Conservation (phyloP, 2,888 invertebrate genomes). For the Griposia aprilina region DNA sequence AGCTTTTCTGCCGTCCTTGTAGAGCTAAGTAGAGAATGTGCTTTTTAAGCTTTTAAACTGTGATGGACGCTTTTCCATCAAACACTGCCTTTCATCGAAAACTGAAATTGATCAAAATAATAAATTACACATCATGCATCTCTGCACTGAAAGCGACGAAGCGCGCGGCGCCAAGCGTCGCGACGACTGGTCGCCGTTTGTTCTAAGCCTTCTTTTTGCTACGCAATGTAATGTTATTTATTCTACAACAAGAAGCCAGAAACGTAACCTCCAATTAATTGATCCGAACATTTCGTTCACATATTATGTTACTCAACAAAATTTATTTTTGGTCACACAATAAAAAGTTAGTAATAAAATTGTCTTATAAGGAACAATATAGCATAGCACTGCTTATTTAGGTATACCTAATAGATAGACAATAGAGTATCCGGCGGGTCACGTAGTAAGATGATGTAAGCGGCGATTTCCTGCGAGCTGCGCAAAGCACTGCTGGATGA, state of each 20-base stretch:
- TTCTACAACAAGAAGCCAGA: slow-evolving; percentile 7
- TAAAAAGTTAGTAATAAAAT: slow-evolving; percentile 40
- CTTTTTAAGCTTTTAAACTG: neutral
- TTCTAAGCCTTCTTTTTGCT: slow-evolving; percentile 54
- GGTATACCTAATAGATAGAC: slow-evolving; percentile 69
- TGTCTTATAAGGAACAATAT: slow-evolving; percentile 56
- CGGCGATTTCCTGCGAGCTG: slow-evolving; percentile 86
- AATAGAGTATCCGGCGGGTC: slow-evolving; percentile 76
- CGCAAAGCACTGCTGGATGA: slow-evolving; percentile 76
- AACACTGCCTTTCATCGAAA: neutral
- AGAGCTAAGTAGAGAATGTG: neutral
- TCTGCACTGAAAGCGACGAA: slow-evolving; percentile 30
- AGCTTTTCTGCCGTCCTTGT: neutral
- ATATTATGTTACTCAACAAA: slow-evolving; percentile 16
- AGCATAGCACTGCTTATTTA: slow-evolving; percentile 57
- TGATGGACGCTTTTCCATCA: neutral
- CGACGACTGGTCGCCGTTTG: slow-evolving; percentile 52
- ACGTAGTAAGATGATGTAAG: slow-evolving; percentile 87
- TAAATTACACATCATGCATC: slow-evolving; percentile 33
- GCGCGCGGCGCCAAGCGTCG: slow-evolving; percentile 42
- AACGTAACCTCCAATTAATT: slow-evolving; percentile 11
- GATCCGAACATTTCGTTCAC: slow-evolving; percentile 8
- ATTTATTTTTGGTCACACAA: slow-evolving; percentile 14
- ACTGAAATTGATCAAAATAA: slow-evolving; percentile 8
- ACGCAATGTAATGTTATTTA: slow-evolving; percentile 38